Evolutionary conservation across 2,888 invertebrate genomes (phyloP), one percentile per base, ranked within the genome.

Genomic region (Hypolimnas misippus): DNA sequence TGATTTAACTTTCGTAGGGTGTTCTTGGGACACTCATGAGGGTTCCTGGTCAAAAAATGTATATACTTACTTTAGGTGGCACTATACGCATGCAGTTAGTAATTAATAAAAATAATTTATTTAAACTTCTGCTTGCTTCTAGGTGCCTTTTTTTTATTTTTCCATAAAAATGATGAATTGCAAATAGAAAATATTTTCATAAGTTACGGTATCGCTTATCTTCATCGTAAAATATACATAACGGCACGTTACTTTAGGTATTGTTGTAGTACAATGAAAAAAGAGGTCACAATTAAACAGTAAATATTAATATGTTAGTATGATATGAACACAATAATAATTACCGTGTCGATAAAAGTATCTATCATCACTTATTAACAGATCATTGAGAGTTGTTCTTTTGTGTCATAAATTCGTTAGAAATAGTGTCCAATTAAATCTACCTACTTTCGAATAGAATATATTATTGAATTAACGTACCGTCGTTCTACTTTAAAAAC

Each of bases 281-380:
- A 73, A 66, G 74, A 73, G 74, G 75, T 73, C 71, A 71, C 73
- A 77, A 81, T 81, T 78, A 81, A 73, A 81, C 76, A 77, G 72
- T 70, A 76, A 25, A 73, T 79, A 76, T 79, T 51, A 33, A 35
- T 35, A 35, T 35, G 35, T 14, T 25, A 49, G 54, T 62, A 55
- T 53, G 59, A 68, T 57, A 56, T 50, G 42, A 29, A 58, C 42
- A 58, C 58, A 62, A 65, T 61, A 58, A 57, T 52, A 46, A 54
- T 57, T 25, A 44, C 35, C 49, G 33, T 19, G 53, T 62, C 40
- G 31, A 62, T 35, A 16, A 29, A 40, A 16, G 12, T 21, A 21
- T 49, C 19, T 21, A 14, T 21, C 33, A 38, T n/a, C 35, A n/a
- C 49, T 54, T 54, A 16, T 49, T 55, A 60, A 17, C n/a, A 25